Evolutionary conservation across 2,888 invertebrate species (phyloP), one percentile per base, ranked within the genome.

Genomic region (Aphodius sticticus): DNA sequence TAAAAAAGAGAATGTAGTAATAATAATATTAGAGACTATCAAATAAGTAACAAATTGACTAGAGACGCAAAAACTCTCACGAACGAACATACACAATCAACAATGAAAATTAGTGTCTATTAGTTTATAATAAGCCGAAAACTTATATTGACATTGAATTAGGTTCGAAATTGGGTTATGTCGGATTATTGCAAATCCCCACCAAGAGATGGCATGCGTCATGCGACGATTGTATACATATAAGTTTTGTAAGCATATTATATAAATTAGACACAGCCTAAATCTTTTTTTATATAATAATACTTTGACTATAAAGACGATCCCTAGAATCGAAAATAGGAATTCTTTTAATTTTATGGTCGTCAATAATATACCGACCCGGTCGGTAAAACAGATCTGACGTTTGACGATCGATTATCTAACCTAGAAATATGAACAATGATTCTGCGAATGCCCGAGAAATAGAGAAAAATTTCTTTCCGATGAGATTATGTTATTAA

Each of bases 41-140:
- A 1, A 26, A 35, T 12, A 77, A 53, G 70, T 26, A 72, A 35
- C 53, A 79, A 77, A 80, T 80, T 80, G 80, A 80, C 80, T 80
- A 80, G 80, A 80, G 75, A 76, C 6, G 7, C 76, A 77, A 79
- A 77, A 77, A 53, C 53, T 53, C 53, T 53, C 53, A 53, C 53
- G 4, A 53, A 53, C 7, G 9, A 12, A 53, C 53, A 53, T 9
- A 53, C 53, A 53, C 53, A 53, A 53, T 53, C 53, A 53, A 53
- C 53, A 53, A 53, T 53, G 53, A 53, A 53, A 53, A 53, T 53
- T 53, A 53, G 53, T 53, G 53, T 53, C 53, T 53, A 53, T 53
- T 53, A 53, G 7, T 53, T 53, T 53, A 53, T 53, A 53, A 53
- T 53, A 53, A 9, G 53, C 53, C 53, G 12, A 12, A 53, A 53